A percentile compares a stretch with the other conserved stretches of the same genome.
These are phyloP conservation scores for Passer montanus DNA, from an alignment of 2,113 vertebrate species.

Conservation along the genomic window DNA sequence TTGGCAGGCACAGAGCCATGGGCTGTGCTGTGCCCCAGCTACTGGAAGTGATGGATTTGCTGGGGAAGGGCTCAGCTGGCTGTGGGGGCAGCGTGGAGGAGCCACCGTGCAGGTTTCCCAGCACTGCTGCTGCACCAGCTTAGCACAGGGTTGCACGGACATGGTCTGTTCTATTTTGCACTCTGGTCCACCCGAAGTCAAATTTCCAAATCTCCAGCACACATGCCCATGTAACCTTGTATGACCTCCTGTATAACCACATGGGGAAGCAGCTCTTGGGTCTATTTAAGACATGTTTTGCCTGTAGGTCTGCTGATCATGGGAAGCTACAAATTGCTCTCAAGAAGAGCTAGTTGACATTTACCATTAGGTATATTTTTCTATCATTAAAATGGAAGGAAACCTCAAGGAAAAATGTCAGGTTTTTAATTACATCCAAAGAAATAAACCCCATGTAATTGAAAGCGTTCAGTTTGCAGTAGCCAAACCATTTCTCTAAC, in stretches of 20 bases:
- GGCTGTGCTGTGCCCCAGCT: background rate
- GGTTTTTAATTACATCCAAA: slow-evolving; percentile 8
- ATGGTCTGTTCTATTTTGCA: background rate
- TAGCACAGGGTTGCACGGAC: rapidly evolving
- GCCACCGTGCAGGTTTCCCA: background rate
- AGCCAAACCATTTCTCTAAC: background rate
- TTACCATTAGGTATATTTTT: background rate
- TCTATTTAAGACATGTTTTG: background rate
- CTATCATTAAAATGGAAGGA: background rate
- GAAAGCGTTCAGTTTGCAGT: background rate
- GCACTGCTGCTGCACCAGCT: background rate
- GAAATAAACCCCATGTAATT: background rate
- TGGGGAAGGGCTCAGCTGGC: background rate
- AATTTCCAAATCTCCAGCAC: background rate
- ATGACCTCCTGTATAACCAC: background rate
- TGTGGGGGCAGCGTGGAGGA: background rate
- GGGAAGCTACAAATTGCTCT: background rate
- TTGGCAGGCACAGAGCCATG: background rate
- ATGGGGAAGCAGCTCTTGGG: background rate
- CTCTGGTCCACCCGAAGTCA: background rate
- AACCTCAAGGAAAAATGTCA: background rate
- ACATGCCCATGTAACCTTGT: background rate
- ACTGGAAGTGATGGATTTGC: slow-evolving; percentile 36
- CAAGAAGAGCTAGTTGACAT: background rate
- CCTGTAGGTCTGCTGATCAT: background rate